A percentile compares a stretch with the other conserved stretches of the same genome.
phyloP scores from a whole-genome alignment of 2,888 invertebrate species.

The Exocentrus adspersus region DNA sequence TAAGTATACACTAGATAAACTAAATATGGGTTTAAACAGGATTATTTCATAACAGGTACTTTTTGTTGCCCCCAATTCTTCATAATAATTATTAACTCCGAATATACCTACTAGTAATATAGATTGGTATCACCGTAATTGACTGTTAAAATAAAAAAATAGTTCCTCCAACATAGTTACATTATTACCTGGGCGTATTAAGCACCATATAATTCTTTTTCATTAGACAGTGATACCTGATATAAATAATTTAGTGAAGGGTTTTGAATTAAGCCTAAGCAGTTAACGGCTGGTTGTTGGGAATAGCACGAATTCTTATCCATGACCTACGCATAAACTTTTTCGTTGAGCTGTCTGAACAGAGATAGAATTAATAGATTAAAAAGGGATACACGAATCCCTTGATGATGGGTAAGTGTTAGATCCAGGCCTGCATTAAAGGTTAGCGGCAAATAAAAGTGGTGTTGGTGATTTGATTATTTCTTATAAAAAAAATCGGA shows the following conservation, averaged over 20 bases:
- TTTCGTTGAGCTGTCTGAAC: slow-evolving; percentile 51
- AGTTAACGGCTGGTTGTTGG: slow-evolving; percentile 29
- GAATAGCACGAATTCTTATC: slow-evolving; percentile 51
- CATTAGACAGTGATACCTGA: slow-evolving; percentile 17
- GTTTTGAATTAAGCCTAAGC: slow-evolving; percentile 22
- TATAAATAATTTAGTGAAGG: slow-evolving; percentile 15
- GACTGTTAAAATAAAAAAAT: too few relatives aligned
- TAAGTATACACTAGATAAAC: too few relatives aligned
- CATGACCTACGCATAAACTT: slow-evolving; percentile 54
- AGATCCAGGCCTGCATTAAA: slow-evolving; percentile 37
- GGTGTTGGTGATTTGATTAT: slow-evolving; percentile 3
- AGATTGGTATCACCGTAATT: too few relatives aligned
- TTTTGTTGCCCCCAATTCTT: too few relatives aligned
- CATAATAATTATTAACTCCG: too few relatives aligned
- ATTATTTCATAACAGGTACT: too few relatives aligned
- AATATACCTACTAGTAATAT: too few relatives aligned
- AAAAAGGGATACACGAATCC: slow-evolving; percentile 53
- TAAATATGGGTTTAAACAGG: too few relatives aligned
- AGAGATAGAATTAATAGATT: slow-evolving; percentile 49
- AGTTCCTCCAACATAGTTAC: too few relatives aligned
- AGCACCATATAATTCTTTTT: slow-evolving; percentile 12
- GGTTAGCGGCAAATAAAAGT: slow-evolving; percentile 33
- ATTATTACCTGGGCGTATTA: not conserved
- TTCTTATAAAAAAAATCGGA: slow-evolving; percentile 3
- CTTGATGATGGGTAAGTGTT: slow-evolving; percentile 53